Conservation (phyloP, 2,888 invertebrate species). For the Ashinkailepas kermadecensis region DNA sequence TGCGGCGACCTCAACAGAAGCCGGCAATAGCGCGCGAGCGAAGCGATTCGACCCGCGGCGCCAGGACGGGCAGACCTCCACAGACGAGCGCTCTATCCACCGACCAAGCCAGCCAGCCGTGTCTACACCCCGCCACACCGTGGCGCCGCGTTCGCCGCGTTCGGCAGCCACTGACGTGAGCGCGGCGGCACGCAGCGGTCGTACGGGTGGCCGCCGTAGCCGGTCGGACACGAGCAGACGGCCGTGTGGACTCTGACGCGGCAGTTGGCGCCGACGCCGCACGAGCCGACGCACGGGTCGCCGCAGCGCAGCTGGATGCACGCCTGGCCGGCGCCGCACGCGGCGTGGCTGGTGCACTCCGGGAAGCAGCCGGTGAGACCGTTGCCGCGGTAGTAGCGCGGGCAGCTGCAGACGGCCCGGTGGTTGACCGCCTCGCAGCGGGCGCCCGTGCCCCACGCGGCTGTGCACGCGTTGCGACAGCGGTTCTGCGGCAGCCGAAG, state of each 20-base stretch:
- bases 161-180: no score
- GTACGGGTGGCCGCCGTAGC: conserved; percentile 36
- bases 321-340: conserved; percentile 62
- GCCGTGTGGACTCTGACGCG: conserved; percentile 65
- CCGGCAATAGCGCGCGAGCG: no score
- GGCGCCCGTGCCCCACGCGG: conserved; percentile 65
- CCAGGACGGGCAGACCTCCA: no score
- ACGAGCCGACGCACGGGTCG: conserved; percentile 71
- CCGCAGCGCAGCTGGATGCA: conserved; percentile 74
- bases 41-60: no score
- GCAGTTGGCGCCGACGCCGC: conserved; percentile 70
- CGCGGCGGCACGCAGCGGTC: conserved; percentile 30
- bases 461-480: conserved; percentile 37
- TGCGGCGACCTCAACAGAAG: no score
- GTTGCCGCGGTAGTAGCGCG: conserved; percentile 42
- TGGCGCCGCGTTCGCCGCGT: no score
- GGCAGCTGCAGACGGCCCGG: conserved; percentile 77
- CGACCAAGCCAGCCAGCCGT: no score
- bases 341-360: conserved; percentile 69
- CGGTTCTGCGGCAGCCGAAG: conserved; percentile 4
- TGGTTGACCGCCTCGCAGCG: conserved; percentile 66
- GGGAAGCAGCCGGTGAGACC: conserved; percentile 54
- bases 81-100: no score
- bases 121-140: no score
- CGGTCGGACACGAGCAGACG: conserved; percentile 62